A percentile compares a stretch with the other conserved stretches of the same genome.
Conservation (phyloP, 2,797 vertebrate species). For the Sebastes iracundus region DNA sequence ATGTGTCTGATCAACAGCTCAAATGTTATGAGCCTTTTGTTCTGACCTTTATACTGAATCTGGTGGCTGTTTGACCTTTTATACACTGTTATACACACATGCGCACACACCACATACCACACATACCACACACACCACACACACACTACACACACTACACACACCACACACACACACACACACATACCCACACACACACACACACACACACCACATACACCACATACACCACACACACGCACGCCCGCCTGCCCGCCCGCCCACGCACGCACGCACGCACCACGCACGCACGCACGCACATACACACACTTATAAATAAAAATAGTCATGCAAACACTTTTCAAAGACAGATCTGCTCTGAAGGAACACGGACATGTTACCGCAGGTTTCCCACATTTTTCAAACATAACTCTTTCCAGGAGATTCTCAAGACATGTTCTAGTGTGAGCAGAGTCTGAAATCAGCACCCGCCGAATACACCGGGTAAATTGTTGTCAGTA, state of each 20-base stretch:
- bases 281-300: neutral
- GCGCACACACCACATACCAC: neutral
- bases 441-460: neutral
- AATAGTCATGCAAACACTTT: neutral
- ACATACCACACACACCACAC: too few relatives aligned
- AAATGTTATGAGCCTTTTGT: neutral
- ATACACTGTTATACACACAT: neutral
- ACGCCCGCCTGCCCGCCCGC: neutral
- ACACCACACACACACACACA: too few relatives aligned
- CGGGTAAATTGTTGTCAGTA: too few relatives aligned
- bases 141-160: too few relatives aligned
- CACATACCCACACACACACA: neutral
- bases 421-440: neutral
- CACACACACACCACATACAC: neutral
- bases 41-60: slow-evolving; percentile 14
- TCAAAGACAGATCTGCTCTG: neutral
- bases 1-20: slow-evolving; percentile 22
- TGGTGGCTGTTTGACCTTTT: slow-evolving; percentile 1
- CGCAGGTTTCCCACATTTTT: neutral
- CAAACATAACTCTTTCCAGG: neutral
- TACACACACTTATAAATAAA: neutral
- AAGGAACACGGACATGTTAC: neutral
- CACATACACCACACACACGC: too few relatives aligned
- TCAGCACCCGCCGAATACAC: too few relatives aligned
- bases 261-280: neutral